Evolutionary conservation across 2,888 invertebrate genomes (phyloP).

Genomic region (Scrobipalpa atriplicella): DNA sequence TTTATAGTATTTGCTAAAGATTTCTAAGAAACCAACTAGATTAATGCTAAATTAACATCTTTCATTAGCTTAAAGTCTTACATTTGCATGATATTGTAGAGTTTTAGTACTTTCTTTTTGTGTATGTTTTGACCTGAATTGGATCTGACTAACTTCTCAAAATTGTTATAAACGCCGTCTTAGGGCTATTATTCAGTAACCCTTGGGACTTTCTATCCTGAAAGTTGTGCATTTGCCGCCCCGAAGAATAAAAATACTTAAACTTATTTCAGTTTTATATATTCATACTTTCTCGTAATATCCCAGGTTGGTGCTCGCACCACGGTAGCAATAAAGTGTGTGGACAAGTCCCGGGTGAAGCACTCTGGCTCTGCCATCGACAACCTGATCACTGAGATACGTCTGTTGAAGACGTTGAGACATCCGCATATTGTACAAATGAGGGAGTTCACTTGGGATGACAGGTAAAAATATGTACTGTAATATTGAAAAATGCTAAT

Average conservation of each 20-base stretch:
- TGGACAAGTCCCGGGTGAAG: constrained; percentile 86
- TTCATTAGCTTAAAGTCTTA: neutral
- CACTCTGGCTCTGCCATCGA: constrained; percentile 87
- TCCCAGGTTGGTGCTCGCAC: constrained; percentile 83
- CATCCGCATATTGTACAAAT: constrained; percentile 93
- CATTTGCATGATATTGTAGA: neutral
- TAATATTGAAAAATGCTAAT: no score
- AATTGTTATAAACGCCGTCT: neutral
- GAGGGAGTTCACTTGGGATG: constrained; percentile 91
- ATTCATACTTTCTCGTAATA: neutral
- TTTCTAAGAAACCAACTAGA: neutral
- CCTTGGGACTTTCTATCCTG: no score
- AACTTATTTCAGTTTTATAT: no score
- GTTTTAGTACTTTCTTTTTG: neutral
- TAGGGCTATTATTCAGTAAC: neutral
- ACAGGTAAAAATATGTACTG: constrained; percentile 72
- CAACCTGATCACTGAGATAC: constrained; percentile 92
- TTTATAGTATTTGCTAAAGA: constrained; percentile 1
- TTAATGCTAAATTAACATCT: neutral
- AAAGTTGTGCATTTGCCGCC: no score
- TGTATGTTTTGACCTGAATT: neutral
- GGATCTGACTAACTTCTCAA: neutral
- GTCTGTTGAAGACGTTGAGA: constrained; percentile 88
- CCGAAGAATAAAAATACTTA: no score
- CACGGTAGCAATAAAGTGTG: constrained; percentile 92